Evolutionary conservation across 2,888 invertebrate genomes (phyloP), one percentile per base, ranked within the genome.

Genomic region (Pandemis corylana): DNA sequence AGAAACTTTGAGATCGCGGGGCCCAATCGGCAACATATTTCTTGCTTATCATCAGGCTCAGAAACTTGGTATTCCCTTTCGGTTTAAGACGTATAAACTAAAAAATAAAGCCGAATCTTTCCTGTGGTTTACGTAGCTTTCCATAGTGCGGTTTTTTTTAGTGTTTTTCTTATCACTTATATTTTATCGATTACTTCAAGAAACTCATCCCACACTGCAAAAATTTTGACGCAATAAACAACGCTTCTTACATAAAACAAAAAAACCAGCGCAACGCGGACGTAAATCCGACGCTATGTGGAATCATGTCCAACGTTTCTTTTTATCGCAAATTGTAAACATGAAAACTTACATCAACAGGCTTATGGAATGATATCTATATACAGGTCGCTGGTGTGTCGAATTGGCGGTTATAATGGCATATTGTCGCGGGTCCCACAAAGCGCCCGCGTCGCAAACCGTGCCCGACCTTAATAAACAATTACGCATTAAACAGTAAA

Each of bases 401-500:
- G 89, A 93, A 92, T 92, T 84, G 87, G 77, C 41, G 76, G 86
- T 83, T 83, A 85, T 89, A 89, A 90, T 89, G 83, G 78, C 81
- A 81, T 82, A 84, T 84, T 87, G 86, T 84, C 82, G 83, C 81
- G 76, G 79, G 78, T 63, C 89, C 90, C 89, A 88, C 91, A 92
- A 93, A 92, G 92, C 81, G 68, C 76, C 71, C 77, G 80, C 78
- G 78, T 67, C 76, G 76, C 72, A 79, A 64, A 76, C 77, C 79
- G 78, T 70, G 75, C 73, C 78, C 79, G 82, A 82, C 85, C 87
- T 74, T 89, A 88, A 90, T 90, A 92, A 93, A 93, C 91, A 92
- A 93, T 92, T 91, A 93, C 86, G 84, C 83, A 85, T 88, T 90
- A 90, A 90, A 90, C 89, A 90, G 83, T 86, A 84, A 87, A 89